Evolutionary conservation across 1,140 invertebrate species (phyloP).

Genomic region (Aphis craccivora): DNA sequence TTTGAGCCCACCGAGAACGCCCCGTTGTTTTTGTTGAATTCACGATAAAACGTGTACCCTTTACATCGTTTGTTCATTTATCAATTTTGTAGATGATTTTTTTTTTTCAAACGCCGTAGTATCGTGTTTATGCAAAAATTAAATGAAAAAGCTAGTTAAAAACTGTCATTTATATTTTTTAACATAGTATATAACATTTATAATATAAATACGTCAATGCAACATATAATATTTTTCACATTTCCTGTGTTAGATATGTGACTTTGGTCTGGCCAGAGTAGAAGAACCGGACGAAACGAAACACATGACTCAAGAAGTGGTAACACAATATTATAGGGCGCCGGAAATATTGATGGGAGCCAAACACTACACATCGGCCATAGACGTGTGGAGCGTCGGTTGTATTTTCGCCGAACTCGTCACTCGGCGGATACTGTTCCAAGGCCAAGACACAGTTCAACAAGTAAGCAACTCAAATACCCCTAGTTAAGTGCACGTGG

Average conservation of each 20-base stretch:
- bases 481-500: neutral
- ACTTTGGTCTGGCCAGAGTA: constrained; percentile 94
- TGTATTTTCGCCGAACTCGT: constrained; percentile 98
- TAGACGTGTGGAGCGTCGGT: constrained; percentile 99
- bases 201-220: neutral
- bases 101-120: too few relatives aligned
- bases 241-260: constrained; percentile 84
- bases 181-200: neutral
- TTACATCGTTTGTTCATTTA: neutral
- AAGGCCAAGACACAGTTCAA: constrained; percentile 92
- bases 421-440: constrained; percentile 94
- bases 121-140: neutral
- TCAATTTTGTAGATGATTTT: neutral
- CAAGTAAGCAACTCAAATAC: constrained; percentile 70
- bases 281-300: constrained; percentile 90
- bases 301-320: constrained; percentile 99
- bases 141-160: neutral
- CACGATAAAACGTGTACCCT: neutral
- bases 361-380: constrained; percentile 93
- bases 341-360: constrained; percentile 99
- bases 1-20: neutral
- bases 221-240: neutral
- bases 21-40: neutral
- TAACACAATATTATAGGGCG: constrained; percentile 98
- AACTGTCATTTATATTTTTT: neutral